phyloP scores from a whole-genome alignment of 2,113 vertebrate species.

The Microcebus lehilahytsara region DNA sequence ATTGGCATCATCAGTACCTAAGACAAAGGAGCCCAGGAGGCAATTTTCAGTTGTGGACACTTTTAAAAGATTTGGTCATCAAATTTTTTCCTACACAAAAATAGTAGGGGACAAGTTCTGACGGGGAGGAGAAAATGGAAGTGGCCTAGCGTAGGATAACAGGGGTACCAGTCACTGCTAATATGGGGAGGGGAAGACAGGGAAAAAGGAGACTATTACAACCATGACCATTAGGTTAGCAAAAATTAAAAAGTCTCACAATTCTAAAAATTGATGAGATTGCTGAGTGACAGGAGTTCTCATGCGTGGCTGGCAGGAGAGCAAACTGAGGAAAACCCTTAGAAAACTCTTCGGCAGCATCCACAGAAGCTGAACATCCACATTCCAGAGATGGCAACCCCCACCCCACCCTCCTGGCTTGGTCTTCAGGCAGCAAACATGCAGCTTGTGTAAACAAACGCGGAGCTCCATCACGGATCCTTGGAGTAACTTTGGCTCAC shows the following conservation, averaged over 20 bases:
- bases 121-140: background rate
- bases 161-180: fast-evolving
- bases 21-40: background rate
- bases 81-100: background rate
- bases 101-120: background rate
- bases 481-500: background rate
- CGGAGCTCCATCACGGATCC: background rate
- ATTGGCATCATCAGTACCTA: background rate
- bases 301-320: fast-evolving
- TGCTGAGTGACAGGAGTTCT: background rate
- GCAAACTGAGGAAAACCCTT: background rate
- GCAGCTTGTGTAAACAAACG: background rate
- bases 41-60: background rate
- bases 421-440: background rate
- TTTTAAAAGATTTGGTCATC: background rate
- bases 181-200: fast-evolving
- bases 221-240: background rate
- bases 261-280: background rate
- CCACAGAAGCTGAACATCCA: background rate
- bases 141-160: background rate
- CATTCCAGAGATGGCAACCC: fast-evolving
- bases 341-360: background rate
- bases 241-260: background rate
- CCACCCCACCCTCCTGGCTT: too few relatives aligned
- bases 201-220: background rate